A percentile compares a stretch with the other conserved stretches of the same genome.
These are phyloP conservation scores for Bellardia bayeri DNA, from an alignment of 2,888 invertebrate species.

Conservation along the genomic window DNA sequence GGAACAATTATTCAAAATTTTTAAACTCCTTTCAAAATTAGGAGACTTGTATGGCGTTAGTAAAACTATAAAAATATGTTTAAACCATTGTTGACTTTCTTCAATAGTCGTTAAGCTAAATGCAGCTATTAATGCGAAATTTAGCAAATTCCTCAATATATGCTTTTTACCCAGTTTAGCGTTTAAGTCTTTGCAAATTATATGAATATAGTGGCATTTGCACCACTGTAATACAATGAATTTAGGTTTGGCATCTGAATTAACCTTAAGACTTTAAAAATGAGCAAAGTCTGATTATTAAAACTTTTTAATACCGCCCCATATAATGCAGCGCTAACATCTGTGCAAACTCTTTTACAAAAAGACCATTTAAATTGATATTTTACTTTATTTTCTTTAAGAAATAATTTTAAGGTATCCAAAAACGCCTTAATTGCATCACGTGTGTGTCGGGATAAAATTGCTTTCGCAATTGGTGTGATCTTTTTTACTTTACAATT, in stretches of 20 bases:
- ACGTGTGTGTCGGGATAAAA: background rate
- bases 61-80: slow-evolving; percentile 5
- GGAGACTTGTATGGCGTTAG: background rate
- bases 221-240: slow-evolving; percentile 20
- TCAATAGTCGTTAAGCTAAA: background rate
- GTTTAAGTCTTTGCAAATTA: slow-evolving; percentile 8
- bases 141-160: background rate
- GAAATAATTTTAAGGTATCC: background rate
- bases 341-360: slow-evolving; percentile 14
- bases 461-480: slow-evolving; percentile 1
- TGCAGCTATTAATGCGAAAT: slow-evolving; percentile 5
- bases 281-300: slow-evolving; percentile 2
- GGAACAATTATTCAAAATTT: background rate
- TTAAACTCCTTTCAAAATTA: background rate
- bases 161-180: background rate
- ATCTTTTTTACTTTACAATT: background rate
- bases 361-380: slow-evolving; percentile 17
- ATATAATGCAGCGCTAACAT: slow-evolving; percentile 21
- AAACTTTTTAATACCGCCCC: slow-evolving; percentile 31
- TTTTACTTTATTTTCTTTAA: background rate
- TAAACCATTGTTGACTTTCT: slow-evolving; percentile 5
- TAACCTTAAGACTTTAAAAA: background rate
- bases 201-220: slow-evolving; percentile 9
- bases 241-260: background rate
- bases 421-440: background rate